Percentiles rank a stretch among this genome's conserved stretches.
Evolutionary conservation across 2,888 invertebrate genomes (phyloP).

Genomic region (Scaptomyza caliginosa): DNA sequence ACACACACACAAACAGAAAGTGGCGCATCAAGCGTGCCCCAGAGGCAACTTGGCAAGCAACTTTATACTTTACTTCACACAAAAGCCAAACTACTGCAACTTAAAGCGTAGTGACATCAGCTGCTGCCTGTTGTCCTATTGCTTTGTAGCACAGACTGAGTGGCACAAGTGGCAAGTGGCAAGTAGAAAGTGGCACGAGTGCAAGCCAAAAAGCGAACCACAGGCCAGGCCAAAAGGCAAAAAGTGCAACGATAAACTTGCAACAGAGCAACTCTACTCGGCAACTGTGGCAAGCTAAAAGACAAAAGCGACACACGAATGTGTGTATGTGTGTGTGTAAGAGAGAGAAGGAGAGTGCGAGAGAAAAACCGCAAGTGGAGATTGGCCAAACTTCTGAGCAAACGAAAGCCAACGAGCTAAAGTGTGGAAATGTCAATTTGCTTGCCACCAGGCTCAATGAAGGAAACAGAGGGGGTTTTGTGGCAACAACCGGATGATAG

Average conservation of each 20-base stretch:
- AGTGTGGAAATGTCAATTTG: conserved; percentile 77
- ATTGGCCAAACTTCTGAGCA: conserved; percentile 53
- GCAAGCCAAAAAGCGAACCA: conserved; percentile 42
- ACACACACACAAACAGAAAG: neutral
- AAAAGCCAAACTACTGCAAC: conserved; percentile 35
- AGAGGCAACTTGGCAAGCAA: conserved; percentile 12
- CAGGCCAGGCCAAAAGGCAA: conserved; percentile 52
- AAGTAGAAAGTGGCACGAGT: conserved; percentile 16
- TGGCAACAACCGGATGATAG: conserved; percentile 34
- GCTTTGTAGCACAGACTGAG: conserved; percentile 53
- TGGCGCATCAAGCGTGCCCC: conserved; percentile 12
- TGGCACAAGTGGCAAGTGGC: conserved; percentile 31
- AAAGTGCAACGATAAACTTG: conserved; percentile 71
- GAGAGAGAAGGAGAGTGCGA: conserved; percentile 6
- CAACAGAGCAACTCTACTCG: conserved; percentile 16
- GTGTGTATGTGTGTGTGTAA: conserved; percentile 6
- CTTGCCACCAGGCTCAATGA: conserved; percentile 29
- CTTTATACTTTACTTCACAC: neutral
- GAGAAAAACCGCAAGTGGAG: conserved; percentile 68
- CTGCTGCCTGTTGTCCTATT: conserved; percentile 19
- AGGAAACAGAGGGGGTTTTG: neutral
- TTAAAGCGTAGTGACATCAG: conserved; percentile 62
- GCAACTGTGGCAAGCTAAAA: conserved; percentile 37
- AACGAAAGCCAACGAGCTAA: conserved; percentile 38
- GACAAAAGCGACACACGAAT: conserved; percentile 64